Percentiles rank a stretch among this genome's conserved stretches.
phyloP scores from a whole-genome alignment of 2,888 invertebrate genomes.

The Philaethria dido region DNA sequence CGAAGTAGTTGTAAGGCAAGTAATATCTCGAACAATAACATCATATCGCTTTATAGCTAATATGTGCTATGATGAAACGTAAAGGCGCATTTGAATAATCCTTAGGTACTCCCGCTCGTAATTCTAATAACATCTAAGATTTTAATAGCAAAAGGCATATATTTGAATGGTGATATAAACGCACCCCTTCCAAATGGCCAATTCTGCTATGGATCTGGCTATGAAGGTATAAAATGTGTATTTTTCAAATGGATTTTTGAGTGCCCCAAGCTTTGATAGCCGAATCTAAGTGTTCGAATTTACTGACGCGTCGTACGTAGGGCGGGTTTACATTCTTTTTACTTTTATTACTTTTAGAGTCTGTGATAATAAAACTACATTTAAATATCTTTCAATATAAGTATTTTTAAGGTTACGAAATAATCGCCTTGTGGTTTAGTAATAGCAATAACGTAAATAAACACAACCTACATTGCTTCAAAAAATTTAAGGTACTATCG shows the following conservation, averaged over 20 bases:
- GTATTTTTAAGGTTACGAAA: constrained; percentile 24
- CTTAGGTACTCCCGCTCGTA: constrained; percentile 54
- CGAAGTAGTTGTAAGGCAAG: constrained; percentile 54
- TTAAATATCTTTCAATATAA: constrained; percentile 59
- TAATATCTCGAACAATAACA: constrained; percentile 51
- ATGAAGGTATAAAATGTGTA: constrained; percentile 68
- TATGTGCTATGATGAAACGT: constrained; percentile 59
- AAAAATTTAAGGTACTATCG: too few species aligned
- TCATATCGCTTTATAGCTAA: constrained; percentile 66
- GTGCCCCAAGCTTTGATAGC: constrained; percentile 78
- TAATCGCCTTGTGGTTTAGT: constrained; percentile 37
- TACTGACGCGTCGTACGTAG: constrained; percentile 62
- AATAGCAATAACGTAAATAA: constrained; percentile 44
- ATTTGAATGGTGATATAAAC: constrained; percentile 57
- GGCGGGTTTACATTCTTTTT: constrained; percentile 72
- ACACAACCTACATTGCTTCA: constrained; percentile 1
- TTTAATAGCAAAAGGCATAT: constrained; percentile 53
- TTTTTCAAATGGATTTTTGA: constrained; percentile 84
- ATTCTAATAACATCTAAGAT: constrained; percentile 60
- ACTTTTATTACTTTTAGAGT: constrained; percentile 60
- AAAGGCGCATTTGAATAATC: constrained; percentile 63
- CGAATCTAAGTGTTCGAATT: constrained; percentile 77
- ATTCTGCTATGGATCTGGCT: constrained; percentile 58
- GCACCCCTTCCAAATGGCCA: constrained; percentile 63
- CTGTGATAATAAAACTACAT: constrained; percentile 72